Conservation (phyloP, 2,888 invertebrate genomes). For the Strigamia crassipes region DNA sequence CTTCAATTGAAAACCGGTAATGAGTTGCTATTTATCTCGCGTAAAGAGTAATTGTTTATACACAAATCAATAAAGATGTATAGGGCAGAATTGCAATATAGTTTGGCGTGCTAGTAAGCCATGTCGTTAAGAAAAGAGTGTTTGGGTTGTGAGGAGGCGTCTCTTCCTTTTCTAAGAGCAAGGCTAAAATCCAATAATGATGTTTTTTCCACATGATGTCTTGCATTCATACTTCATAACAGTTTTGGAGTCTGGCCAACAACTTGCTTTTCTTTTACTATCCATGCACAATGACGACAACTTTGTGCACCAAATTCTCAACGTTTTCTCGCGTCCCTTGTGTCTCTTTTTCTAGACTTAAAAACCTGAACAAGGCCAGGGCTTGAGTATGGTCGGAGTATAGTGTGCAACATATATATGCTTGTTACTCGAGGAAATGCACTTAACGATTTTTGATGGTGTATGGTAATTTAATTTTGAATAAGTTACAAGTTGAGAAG, state of each 20-base stretch:
- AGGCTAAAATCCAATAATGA: slow-evolving; percentile 30
- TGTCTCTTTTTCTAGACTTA: neutral
- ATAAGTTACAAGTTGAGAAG: slow-evolving; percentile 18
- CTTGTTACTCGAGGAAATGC: neutral
- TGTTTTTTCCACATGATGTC: slow-evolving; percentile 27
- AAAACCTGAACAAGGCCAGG: neutral
- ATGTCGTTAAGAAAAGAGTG: slow-evolving; percentile 23
- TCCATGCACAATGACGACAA: neutral
- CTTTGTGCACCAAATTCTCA: neutral
- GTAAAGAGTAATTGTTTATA: neutral
- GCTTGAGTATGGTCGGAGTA: too few relatives aligned
- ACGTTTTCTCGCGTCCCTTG: neutral
- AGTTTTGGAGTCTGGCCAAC: slow-evolving; percentile 22
- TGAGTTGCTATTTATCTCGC: neutral
- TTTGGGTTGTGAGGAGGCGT: slow-evolving; percentile 27
- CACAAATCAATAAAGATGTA: neutral
- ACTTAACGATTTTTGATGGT: neutral
- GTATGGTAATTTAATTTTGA: slow-evolving; percentile 27
- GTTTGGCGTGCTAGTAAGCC: slow-evolving; percentile 4
- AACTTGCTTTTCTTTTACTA: slow-evolving; percentile 26
- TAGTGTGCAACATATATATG: neutral
- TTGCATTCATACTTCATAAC: slow-evolving; percentile 30
- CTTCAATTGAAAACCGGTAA: neutral
- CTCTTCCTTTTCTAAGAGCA: slow-evolving; percentile 12
- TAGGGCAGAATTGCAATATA: slow-evolving; percentile 18